Percentiles rank a stretch among this genome's conserved stretches.
Evolutionary conservation across 2,888 invertebrate genomes (phyloP).

Genomic region (Theodoxus fluviatilis): DNA sequence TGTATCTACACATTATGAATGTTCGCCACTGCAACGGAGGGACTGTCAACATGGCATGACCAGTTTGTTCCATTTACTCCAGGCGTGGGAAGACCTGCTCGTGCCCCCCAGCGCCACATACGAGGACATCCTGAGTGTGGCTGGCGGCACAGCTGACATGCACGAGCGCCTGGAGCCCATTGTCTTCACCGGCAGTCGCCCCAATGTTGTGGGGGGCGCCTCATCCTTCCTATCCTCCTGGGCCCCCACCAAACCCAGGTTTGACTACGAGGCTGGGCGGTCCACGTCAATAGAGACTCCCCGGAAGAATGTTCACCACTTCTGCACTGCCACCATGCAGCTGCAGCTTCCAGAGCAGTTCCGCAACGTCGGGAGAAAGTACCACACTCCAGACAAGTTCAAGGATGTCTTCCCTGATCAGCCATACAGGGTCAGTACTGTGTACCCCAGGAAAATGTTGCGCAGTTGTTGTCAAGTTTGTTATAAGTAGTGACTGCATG

Average conservation of each 20-base stretch:
- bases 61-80: no score
- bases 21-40: no score
- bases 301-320: conserved; percentile 57
- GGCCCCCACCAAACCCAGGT: conserved; percentile 42
- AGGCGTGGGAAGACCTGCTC: conserved; percentile 57
- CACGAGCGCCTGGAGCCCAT: conserved; percentile 34
- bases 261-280: neutral
- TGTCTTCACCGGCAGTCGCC: conserved; percentile 21
- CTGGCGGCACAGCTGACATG: conserved; percentile 43
- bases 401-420: conserved; percentile 45
- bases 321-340: conserved; percentile 56
- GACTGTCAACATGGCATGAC: no score
- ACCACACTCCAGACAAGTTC: conserved; percentile 56
- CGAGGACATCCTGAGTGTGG: conserved; percentile 57
- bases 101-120: conserved; percentile 48
- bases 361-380: conserved; percentile 53
- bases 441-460: no score
- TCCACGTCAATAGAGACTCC: conserved; percentile 23
- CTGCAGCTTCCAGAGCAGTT: conserved; percentile 57
- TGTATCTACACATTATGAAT: no score
- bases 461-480: no score
- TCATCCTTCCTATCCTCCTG: conserved; percentile 56
- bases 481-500: neutral
- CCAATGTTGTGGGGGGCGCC: conserved; percentile 38
- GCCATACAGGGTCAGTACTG: conserved; percentile 44